Evolutionary conservation across 2,888 invertebrate species (phyloP).

Genomic region (Augiades crinisus): DNA sequence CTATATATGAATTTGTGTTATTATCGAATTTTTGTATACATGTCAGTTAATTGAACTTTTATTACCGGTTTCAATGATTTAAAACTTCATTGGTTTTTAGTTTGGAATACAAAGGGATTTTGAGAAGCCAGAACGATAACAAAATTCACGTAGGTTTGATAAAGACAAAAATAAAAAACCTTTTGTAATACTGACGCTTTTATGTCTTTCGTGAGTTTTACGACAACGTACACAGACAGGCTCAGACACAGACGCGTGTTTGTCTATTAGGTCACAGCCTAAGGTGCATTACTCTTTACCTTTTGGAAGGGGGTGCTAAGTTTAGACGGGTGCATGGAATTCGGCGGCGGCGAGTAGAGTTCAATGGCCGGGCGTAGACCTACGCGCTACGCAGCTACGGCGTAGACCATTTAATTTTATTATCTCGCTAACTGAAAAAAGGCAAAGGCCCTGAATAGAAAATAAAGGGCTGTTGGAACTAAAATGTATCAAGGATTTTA

Average conservation of each 20-base stretch:
- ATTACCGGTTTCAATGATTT: no score
- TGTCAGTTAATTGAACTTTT: no score
- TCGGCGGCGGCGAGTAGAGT: conserved; percentile 59
- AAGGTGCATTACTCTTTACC: conserved; percentile 59
- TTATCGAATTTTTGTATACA: no score
- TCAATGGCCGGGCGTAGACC: conserved; percentile 72
- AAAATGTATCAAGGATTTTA: background rate
- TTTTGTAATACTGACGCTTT: no score
- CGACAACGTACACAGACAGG: background rate
- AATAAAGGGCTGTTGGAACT: background rate
- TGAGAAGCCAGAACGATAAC: no score
- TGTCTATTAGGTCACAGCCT: conserved; percentile 32
- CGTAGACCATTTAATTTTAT: conserved; percentile 46
- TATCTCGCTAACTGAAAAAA: conserved; percentile 20
- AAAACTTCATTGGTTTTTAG: no score
- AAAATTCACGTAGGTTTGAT: no score
- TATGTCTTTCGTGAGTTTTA: background rate
- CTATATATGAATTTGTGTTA: no score
- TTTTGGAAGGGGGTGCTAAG: conserved; percentile 52
- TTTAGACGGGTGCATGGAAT: conserved; percentile 64
- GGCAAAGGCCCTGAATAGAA: conserved; percentile 1
- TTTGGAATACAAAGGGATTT: no score
- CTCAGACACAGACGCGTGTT: conserved; percentile 17
- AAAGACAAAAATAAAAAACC: no score
- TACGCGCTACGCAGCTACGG: conserved; percentile 74